phyloP scores from a whole-genome alignment of 2,113 vertebrate genomes.

The Pelecanus crispus region DNA sequence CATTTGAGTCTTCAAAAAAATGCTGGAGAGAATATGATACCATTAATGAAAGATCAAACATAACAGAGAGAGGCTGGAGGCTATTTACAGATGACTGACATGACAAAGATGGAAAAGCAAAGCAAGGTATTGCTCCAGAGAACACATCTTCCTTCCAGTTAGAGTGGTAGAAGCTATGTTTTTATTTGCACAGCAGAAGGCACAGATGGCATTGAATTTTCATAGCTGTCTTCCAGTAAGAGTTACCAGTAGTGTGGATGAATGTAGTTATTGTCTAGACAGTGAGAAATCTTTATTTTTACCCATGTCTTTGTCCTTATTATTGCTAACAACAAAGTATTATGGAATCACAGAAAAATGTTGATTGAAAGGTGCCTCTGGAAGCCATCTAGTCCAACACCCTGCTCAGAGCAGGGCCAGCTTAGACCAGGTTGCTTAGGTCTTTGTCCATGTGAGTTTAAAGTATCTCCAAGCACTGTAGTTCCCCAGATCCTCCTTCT shows the following conservation, averaged over 20 bases:
- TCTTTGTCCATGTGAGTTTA: background rate
- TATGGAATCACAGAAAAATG: background rate
- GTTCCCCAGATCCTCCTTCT: background rate
- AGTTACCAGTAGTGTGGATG: background rate
- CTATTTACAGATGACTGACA: background rate
- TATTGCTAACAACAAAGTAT: background rate
- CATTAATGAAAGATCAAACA: background rate
- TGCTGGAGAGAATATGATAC: background rate
- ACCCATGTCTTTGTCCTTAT: background rate
- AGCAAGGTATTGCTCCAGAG: background rate
- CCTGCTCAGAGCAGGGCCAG: background rate
- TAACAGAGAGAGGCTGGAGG: background rate
- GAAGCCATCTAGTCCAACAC: background rate
- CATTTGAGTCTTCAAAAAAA: background rate
- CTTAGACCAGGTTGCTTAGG: background rate
- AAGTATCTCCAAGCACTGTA: background rate
- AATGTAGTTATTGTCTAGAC: background rate
- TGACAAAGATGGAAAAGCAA: background rate
- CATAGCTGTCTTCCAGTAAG: background rate
- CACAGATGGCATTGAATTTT: constrained; percentile 11
- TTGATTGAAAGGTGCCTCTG: background rate
- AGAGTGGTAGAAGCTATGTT: background rate
- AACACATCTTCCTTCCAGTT: background rate
- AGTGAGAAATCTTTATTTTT: constrained; percentile 1
- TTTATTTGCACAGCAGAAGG: background rate